Evolutionary conservation across 2,888 invertebrate genomes (phyloP).

Genomic region (Carterocephalus palaemon): DNA sequence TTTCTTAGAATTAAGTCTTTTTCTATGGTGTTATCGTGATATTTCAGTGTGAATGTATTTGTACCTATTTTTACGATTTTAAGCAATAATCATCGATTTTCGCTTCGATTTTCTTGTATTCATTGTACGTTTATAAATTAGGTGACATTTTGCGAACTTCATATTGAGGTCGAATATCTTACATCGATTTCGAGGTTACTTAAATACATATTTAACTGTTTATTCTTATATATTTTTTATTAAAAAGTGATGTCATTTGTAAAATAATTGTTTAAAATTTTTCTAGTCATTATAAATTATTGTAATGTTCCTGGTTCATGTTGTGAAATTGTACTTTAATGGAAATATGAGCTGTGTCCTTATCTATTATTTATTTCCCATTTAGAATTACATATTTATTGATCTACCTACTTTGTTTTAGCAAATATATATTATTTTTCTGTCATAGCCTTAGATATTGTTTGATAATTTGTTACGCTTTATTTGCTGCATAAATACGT

Average conservation of each 20-base stretch:
- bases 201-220: too few species aligned
- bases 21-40: conserved; percentile 21
- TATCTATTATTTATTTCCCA: background rate
- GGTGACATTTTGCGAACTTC: background rate
- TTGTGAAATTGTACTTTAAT: conserved; percentile 1
- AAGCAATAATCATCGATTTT: conserved; percentile 58
- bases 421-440: too few species aligned
- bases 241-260: too few species aligned
- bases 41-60: conserved; percentile 25
- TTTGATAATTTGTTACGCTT: too few species aligned
- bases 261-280: too few species aligned
- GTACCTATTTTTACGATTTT: conserved; percentile 42
- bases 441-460: too few species aligned
- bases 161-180: background rate
- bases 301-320: conserved; percentile 7
- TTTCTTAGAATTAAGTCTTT: conserved; percentile 28
- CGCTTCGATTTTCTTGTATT: conserved; percentile 15
- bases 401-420: background rate
- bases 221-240: too few species aligned
- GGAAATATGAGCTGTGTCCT: background rate
- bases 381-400: background rate
- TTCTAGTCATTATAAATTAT: conserved; percentile 1
- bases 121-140: background rate
- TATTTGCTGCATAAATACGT: too few species aligned
- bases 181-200: conserved; percentile 11